Evolutionary conservation across 35 echinoderm and acorn worm genomes (phyloP).

Genomic region (Ophiothrix spiculata): DNA sequence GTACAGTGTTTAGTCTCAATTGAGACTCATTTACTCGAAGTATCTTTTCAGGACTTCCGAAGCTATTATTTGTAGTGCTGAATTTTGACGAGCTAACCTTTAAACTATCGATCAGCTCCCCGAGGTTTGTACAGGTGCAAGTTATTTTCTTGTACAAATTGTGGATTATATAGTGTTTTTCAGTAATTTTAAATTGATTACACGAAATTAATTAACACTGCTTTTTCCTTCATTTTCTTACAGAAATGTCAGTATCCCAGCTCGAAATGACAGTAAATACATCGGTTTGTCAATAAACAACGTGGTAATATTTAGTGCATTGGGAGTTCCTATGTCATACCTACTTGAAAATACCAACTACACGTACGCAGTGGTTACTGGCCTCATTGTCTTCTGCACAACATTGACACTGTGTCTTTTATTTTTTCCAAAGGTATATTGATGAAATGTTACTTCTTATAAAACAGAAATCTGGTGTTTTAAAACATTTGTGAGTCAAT

Average conservation of each 20-base stretch:
- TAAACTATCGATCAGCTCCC: too few species aligned
- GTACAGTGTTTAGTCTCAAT: too few species aligned
- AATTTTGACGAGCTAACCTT: too few species aligned
- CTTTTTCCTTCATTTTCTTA: not conserved
- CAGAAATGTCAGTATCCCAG: conserved; percentile 95
- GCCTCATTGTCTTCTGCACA: conserved; percentile 89
- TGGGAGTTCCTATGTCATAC: conserved; percentile 88
- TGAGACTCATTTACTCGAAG: too few species aligned
- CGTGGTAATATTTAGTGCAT: conserved; percentile 94
- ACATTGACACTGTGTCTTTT: conserved; percentile 83
- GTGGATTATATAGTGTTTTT: not conserved
- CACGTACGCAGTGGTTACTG: conserved; percentile 73
- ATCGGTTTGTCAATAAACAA: conserved; percentile 93
- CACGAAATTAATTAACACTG: too few species aligned
- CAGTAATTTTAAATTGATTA: not conserved
- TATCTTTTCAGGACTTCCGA: too few species aligned
- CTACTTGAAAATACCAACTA: conserved; percentile 74
- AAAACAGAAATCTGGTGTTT: too few species aligned
- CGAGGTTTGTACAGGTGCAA: too few species aligned
- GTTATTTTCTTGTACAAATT: not conserved
- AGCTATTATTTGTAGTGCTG: too few species aligned
- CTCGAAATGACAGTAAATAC: conserved; percentile 86
- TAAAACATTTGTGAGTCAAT: too few species aligned
- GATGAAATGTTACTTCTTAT: too few species aligned
- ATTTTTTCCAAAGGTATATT: conserved; percentile 99